Evolutionary conservation across 2,888 invertebrate genomes (phyloP), one percentile per base, ranked within the genome.

Genomic region (Orgyia antiqua): DNA sequence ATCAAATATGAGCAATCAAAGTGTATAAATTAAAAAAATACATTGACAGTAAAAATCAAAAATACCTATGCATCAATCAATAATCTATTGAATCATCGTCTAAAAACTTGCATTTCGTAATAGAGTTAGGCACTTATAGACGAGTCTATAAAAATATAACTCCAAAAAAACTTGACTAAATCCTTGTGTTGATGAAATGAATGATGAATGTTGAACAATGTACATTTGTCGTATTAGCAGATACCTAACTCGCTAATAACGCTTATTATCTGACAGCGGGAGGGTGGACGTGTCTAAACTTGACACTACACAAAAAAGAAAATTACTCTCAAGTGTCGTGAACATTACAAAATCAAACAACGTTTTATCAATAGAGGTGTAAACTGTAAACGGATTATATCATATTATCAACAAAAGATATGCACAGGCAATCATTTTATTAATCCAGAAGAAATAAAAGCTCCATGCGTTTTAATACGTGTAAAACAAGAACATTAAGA

Each of bases 121-220:
- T 60, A 58, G 59, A 60, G 60, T 65, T 63, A 63, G 66, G 58
- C 66, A 59, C 42, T 45, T 42, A 27, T 48, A 52, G 67, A 62
- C 67, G 58, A 59, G 61, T 59, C 60, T 57, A 76, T 73, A 73
- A 71, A 72, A 71, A 64, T 62, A 59, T 44, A 60, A 39, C 36
- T 32, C 27, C 27, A 62, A 62, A 67, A 68, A 72, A 70, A 67
- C 58, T 42, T 46, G 64, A 53, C 58, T 58, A 62, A 69, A 68
- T 62, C 58, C 57, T 58, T 50, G 43, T 53, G 55, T 47, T 67
- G 70, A 69, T 73, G 79, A 77, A 72, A 71, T 51, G 68, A 58
- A 71, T 75, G 77, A 80, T 80, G 69, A 76, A 77, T 82, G 74
- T 63, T 56, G 47, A 53, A 69, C 66, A 68, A 79, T 74, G 67